Evolutionary conservation across 2,888 invertebrate genomes (phyloP).

Genomic region (Hedya salicella): DNA sequence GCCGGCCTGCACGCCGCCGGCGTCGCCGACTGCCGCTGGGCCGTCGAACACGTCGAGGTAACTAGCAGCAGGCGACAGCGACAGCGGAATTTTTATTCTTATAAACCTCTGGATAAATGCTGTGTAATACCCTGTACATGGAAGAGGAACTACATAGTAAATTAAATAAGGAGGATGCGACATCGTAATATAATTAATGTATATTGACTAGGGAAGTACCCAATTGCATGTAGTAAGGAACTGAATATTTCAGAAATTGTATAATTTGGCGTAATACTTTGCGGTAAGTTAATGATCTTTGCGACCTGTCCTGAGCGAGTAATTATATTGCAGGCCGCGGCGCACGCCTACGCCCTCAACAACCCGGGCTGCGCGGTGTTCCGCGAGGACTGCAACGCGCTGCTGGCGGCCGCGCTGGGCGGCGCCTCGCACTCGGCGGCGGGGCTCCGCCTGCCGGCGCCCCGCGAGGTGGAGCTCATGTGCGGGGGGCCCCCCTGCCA

Average conservation of each 20-base stretch:
- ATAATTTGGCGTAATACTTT: no score
- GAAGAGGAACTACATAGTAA: no score
- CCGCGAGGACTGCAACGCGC: conserved; percentile 91
- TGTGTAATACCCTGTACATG: no score
- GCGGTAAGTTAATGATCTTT: no score
- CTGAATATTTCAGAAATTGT: no score
- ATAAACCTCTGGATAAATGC: no score
- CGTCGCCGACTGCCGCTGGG: conserved; percentile 90
- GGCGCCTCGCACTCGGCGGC: conserved; percentile 79
- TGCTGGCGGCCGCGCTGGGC: conserved; percentile 88
- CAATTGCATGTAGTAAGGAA: no score
- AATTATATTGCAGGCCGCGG: conserved; percentile 88
- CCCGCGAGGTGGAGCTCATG: conserved; percentile 92
- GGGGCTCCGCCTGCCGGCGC: conserved; percentile 87
- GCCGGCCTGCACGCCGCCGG: conserved; percentile 90
- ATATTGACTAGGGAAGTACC: no score
- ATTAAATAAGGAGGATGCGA: no score
- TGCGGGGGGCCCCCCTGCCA: conserved; percentile 96
- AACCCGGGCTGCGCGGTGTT: conserved; percentile 90
- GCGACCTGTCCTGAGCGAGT: no score
- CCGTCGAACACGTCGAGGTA: conserved; percentile 89
- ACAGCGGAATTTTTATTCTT: no score
- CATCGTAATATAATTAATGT: no score
- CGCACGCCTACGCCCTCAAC: conserved; percentile 91
- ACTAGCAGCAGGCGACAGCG: neutral